Percentiles rank a stretch among this genome's conserved stretches.
Evolutionary conservation across 2,113 vertebrate species (phyloP).

Genomic region (Hystrix cristata): DNA sequence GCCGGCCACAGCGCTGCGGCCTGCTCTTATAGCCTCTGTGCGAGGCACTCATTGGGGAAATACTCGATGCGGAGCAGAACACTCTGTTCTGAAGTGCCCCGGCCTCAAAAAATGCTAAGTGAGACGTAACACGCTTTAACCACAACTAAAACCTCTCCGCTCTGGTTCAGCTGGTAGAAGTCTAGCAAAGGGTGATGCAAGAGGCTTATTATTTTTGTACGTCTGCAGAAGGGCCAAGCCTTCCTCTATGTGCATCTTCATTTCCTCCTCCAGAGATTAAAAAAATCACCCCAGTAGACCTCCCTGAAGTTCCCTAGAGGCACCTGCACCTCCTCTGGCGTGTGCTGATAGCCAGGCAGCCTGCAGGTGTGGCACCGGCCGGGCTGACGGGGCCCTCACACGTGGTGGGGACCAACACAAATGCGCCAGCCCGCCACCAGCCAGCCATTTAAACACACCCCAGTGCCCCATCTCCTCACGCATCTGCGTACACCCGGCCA

Average conservation of each 20-base stretch:
- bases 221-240: constrained; percentile 25
- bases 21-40: not conserved
- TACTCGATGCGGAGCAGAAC: not conserved
- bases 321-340: constrained; percentile 49
- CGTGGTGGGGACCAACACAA: not conserved
- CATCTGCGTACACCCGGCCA: not conserved
- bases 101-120: constrained; percentile 36
- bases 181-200: constrained; percentile 1
- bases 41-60: not conserved
- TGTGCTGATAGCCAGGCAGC: not conserved
- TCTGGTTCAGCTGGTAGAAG: constrained; percentile 35
- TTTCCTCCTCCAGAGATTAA: constrained; percentile 74
- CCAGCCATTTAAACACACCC: constrained; percentile 53
- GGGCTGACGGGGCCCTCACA: not conserved
- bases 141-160: constrained; percentile 26
- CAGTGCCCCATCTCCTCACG: not conserved
- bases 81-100: not conserved
- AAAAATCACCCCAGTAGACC: constrained; percentile 20
- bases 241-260: constrained; percentile 48
- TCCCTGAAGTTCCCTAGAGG: constrained; percentile 30
- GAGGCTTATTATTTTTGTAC: constrained; percentile 32
- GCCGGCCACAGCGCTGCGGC: not conserved
- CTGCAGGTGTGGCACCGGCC: constrained; percentile 61
- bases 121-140: constrained; percentile 39
- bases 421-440: not conserved